A percentile compares a stretch with the other conserved stretches of the same genome.
Conservation (phyloP, 2,888 invertebrate species). For the Lasioglossum malachurum region DNA sequence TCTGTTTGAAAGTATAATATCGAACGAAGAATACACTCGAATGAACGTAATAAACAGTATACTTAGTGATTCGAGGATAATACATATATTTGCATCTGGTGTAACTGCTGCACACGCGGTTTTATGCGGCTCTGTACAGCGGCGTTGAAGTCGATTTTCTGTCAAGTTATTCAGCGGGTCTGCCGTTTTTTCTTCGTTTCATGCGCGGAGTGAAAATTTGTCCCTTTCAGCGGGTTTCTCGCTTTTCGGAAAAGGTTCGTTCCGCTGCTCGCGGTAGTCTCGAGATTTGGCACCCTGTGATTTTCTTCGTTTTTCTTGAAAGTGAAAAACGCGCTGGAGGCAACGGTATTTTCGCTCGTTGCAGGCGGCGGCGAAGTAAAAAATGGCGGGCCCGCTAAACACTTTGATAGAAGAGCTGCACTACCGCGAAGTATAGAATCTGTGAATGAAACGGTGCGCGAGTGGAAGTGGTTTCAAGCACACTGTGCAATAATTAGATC, state of each 20-base stretch:
- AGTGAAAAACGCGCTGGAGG: constrained; percentile 1
- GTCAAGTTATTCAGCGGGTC: background rate
- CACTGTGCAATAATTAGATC: background rate
- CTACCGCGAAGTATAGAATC: background rate
- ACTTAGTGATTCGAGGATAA: background rate
- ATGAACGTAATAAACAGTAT: too few relatives aligned
- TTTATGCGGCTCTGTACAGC: background rate
- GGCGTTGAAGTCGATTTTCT: background rate
- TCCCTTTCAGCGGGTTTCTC: background rate
- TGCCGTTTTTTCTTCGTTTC: constrained; percentile 7
- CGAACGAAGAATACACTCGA: too few relatives aligned
- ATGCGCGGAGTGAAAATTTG: constrained; percentile 1
- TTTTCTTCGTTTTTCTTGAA: background rate
- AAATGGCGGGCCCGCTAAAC: background rate
- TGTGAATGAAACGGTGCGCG: background rate
- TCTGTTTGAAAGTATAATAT: too few relatives aligned
- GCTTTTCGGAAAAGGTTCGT: background rate
- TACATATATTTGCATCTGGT: background rate
- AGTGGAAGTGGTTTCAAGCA: background rate
- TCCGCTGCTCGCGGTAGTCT: background rate
- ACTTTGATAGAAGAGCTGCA: background rate
- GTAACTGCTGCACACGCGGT: background rate
- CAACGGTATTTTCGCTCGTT: background rate
- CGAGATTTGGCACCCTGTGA: background rate
- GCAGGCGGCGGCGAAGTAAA: background rate